A percentile compares a stretch with the other conserved stretches of the same genome.
Evolutionary conservation across 1,140 invertebrate genomes (phyloP).

Genomic region (Episyrphus balteatus): DNA sequence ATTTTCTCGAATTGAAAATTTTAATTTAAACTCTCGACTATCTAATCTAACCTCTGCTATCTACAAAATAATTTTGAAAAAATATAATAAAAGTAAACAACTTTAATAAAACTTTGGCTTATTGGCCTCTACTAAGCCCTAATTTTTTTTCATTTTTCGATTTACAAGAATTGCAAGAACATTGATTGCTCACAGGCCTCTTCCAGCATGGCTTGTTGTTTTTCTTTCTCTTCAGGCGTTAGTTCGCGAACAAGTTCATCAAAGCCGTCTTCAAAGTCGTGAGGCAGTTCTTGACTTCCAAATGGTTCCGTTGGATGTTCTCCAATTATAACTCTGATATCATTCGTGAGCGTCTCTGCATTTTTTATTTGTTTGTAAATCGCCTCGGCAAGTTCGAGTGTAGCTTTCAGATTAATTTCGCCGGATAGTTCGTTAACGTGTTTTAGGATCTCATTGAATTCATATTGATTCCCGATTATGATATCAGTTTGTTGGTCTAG

Average conservation of each 20-base stretch:
- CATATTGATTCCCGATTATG: slow-evolving; percentile 82
- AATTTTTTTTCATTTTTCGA: background rate
- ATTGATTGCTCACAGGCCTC: slow-evolving; percentile 32
- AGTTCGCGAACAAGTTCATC: slow-evolving; percentile 23
- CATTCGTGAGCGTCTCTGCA: slow-evolving; percentile 53
- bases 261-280: slow-evolving; percentile 28
- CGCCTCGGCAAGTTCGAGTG: slow-evolving; percentile 74
- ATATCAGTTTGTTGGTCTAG: slow-evolving; percentile 75
- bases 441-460: slow-evolving; percentile 94
- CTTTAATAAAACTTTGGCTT: no score
- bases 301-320: slow-evolving; percentile 35
- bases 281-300: slow-evolving; percentile 1
- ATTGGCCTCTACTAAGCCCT: no score
- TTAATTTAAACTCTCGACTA: no score
- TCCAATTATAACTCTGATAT: slow-evolving; percentile 55
- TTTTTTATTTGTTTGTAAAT: slow-evolving; percentile 75
- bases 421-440: slow-evolving; percentile 88
- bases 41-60: no score
- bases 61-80: no score
- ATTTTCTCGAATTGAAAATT: no score
- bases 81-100: no score
- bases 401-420: slow-evolving; percentile 67
- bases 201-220: slow-evolving; percentile 21
- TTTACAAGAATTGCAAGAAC: slow-evolving; percentile 14
- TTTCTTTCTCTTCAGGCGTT: slow-evolving; percentile 23